Conservation (phyloP, 2,888 invertebrate genomes). For the Tinea trinotella region DNA sequence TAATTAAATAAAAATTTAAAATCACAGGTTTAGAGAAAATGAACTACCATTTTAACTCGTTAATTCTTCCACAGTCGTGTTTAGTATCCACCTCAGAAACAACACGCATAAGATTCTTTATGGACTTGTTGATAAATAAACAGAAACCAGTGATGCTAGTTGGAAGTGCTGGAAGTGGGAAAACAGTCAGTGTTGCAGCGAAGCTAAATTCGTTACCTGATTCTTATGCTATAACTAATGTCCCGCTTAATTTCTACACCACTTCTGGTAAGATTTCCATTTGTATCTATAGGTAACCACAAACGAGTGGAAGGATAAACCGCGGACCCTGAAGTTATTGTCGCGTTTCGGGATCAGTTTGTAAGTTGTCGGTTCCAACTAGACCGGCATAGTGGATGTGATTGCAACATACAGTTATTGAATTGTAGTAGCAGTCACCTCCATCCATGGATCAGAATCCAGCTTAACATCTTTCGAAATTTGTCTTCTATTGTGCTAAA, state of each 20-base stretch:
- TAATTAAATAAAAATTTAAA: too few species aligned
- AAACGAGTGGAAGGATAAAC: too few species aligned
- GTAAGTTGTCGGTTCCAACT: neutral
- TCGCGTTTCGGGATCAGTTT: neutral
- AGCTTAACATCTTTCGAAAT: too few species aligned
- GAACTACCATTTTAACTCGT: too few species aligned
- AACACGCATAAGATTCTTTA: slow-evolving; percentile 87
- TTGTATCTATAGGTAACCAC: neutral
- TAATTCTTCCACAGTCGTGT: slow-evolving; percentile 70
- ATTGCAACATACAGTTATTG: too few species aligned
- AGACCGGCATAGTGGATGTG: too few species aligned
- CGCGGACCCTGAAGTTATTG: too few species aligned
- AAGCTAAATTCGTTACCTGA: slow-evolving; percentile 83
- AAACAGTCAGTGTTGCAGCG: slow-evolving; percentile 91
- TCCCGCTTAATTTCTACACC: slow-evolving; percentile 96
- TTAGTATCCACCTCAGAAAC: slow-evolving; percentile 93
- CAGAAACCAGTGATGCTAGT: slow-evolving; percentile 92
- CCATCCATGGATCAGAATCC: too few species aligned
- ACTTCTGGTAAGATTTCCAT: slow-evolving; percentile 75
- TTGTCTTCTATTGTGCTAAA: too few species aligned
- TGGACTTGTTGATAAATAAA: slow-evolving; percentile 85
- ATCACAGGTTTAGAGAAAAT: too few species aligned
- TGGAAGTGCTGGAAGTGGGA: slow-evolving; percentile 91
- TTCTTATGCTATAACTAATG: slow-evolving; percentile 87
- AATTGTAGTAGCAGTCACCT: too few species aligned